Base-by-base conservation (phyloP, 2,888 invertebrate genomes). In the Galerucella nymphaeae region DNA sequence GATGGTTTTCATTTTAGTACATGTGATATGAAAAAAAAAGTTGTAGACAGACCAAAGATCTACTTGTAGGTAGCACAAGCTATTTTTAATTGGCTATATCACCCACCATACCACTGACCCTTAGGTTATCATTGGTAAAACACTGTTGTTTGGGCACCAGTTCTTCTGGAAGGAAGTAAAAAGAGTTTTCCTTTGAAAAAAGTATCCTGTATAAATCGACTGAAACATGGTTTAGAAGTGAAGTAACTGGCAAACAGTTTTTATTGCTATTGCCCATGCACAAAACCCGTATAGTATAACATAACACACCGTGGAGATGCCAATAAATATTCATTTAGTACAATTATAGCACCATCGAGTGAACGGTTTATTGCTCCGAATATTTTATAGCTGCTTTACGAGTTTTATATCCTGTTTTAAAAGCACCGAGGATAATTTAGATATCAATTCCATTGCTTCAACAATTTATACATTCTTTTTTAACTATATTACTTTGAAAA, bases 301-400 rank as follows among this genome's bases (percentile, higher is more conserved):
- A 71, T 64, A 75, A 73, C 75, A 70, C 73, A 57, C 69, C 83
- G 83, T 77, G 76, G 81, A 84, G 84, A 84, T 84, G 84, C 83
- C 86, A 83, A 86, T 86, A 86, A 86, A 86, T 86, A 86, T 86
- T 86, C 86, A 86, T 86, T 86, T 86, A 85, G 84, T 84, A 85
- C 86, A 86, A 86, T 86, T 86, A 86, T 86, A 85, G 85, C 86
- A 85, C 85, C 85, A 84, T 83, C 83, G 83, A 84, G 84, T 82
- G 84, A 86, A 85, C 85, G 83, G 84, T 86, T 86, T 86, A 86
- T 86, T 85, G 86, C 86, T 83, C 82, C 84, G 84, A 86, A 85
- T 86, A 85, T 85, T 86, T 86, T 85, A 85, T 85, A 83, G 83
- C 84, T 82, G 83, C 84, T 86, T 85, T 86, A 85, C 85, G 85